Evolutionary conservation across 2,797 vertebrate species (phyloP).

Genomic region (Pithecia hirsuta): DNA sequence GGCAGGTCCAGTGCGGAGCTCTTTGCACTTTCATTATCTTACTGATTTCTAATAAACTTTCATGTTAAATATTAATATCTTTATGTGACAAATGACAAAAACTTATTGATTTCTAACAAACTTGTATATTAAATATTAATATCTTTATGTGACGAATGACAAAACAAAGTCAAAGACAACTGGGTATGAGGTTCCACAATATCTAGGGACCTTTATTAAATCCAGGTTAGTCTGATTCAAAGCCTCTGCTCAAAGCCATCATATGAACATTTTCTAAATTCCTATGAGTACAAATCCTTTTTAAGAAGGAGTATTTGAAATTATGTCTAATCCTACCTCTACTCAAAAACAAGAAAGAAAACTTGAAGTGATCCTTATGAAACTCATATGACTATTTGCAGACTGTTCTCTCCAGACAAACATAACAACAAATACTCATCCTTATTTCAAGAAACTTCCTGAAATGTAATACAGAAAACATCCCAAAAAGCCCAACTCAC

Average conservation of each 20-base stretch:
- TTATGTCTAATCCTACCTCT: background rate
- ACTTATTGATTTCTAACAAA: background rate
- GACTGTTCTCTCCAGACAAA: background rate
- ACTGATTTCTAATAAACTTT: background rate
- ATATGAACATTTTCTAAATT: background rate
- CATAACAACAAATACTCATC: background rate
- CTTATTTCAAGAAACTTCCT: background rate
- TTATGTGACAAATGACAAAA: background rate
- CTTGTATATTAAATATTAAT: background rate
- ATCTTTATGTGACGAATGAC: background rate
- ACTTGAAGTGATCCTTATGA: background rate
- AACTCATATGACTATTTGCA: background rate
- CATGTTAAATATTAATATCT: background rate
- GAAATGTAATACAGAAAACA: slow-evolving; percentile 15
- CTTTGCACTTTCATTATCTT: background rate
- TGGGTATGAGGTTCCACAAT: background rate
- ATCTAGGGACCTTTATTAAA: background rate
- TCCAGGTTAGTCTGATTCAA: background rate
- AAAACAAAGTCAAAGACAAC: background rate
- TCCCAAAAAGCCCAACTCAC: background rate
- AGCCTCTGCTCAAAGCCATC: background rate
- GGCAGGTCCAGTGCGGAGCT: background rate
- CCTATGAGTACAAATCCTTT: background rate
- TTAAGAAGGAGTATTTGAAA: background rate
- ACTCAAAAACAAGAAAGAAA: background rate